Evolutionary conservation across 2,113 vertebrate species (phyloP), one percentile per base, ranked within the genome.

Genomic region (Oncorhynchus tshawytscha): DNA sequence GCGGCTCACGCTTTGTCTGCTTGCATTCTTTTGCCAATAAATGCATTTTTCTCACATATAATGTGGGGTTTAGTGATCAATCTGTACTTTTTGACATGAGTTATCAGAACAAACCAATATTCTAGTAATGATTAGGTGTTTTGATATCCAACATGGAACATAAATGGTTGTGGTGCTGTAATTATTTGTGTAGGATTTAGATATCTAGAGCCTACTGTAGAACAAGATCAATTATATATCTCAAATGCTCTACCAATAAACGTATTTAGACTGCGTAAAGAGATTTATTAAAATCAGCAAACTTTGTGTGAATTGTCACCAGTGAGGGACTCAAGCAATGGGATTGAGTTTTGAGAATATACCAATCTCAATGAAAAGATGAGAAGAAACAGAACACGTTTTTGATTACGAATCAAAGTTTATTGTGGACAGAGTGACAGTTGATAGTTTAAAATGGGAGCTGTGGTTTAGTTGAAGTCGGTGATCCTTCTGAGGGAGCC

Each of bases 381-480:
- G 16, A 69, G 11, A 49, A 24, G 2, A 65, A 65, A 22, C 72
- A 73, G 72, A 65, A 1, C 48, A 39, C 0, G 20, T 64, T 25
- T 64, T 57, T 71, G 25, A 54, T 25, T 66, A 67, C 69, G 62
- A 72, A 22, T 64, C 76, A 29, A 25, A 31, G 25, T 89, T 90
- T 90, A 90, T 87, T 90, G 31, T 18, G 24, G 27, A 73, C 70
- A 76, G 27, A 31, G 72, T 83, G 72, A 77, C 67, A 78, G 60
- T 60, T 45, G 34, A 49, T 70, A 9, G 16, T 54, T 45, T 12
- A 67, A 75, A 80, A 49, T 5, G 74, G 74, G 8, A 6, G 45
- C 34, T 39, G 57, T 66, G 1, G n/a, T 85, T 85, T 77, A 90
- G 27, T 85, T 86, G 76, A 90, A 77, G 69, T 78, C 67, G n/a